phyloP scores from a whole-genome alignment of 2,888 invertebrate species.

The Stramonita haemastoma region DNA sequence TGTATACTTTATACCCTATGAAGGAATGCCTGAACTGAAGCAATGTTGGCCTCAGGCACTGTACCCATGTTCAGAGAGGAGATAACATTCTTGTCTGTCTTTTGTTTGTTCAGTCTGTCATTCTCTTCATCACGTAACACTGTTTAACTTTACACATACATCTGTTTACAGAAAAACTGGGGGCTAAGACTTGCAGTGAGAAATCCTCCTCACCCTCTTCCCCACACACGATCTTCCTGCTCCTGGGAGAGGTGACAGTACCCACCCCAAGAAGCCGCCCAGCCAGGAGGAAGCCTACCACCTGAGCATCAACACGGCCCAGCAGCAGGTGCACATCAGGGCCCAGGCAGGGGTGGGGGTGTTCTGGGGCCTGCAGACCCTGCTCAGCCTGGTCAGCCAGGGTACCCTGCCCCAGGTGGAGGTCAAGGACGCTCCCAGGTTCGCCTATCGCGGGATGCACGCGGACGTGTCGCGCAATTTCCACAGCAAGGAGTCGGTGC shows the following conservation, averaged over 20 bases:
- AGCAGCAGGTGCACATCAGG: conserved; percentile 48
- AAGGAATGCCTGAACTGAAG: too few species aligned
- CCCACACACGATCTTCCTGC: conserved; percentile 32
- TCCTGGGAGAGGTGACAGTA: conserved; percentile 28
- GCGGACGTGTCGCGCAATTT: conserved; percentile 70
- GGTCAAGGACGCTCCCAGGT: conserved; percentile 63
- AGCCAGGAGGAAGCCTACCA: conserved; percentile 54
- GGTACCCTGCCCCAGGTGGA: conserved; percentile 50
- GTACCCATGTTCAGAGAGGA: too few species aligned
- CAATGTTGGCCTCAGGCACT: too few species aligned
- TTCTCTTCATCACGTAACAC: not conserved
- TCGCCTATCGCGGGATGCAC: conserved; percentile 63
- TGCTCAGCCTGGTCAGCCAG: conserved; percentile 47
- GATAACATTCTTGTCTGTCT: too few species aligned
- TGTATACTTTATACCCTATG: too few species aligned
- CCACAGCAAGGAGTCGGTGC: conserved; percentile 59
- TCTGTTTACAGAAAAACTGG: conserved; percentile 35
- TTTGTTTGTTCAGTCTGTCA: too few species aligned
- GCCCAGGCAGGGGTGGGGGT: conserved; percentile 43
- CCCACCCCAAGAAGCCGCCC: not conserved
- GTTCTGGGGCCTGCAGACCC: conserved; percentile 55
- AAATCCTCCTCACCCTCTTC: not conserved
- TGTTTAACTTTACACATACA: not conserved
- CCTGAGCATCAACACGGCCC: conserved; percentile 48
- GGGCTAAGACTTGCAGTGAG: not conserved